These are phyloP conservation scores for Sphenodon punctatus DNA, from an alignment of 2,797 vertebrate genomes.

Conservation along the genomic window DNA sequence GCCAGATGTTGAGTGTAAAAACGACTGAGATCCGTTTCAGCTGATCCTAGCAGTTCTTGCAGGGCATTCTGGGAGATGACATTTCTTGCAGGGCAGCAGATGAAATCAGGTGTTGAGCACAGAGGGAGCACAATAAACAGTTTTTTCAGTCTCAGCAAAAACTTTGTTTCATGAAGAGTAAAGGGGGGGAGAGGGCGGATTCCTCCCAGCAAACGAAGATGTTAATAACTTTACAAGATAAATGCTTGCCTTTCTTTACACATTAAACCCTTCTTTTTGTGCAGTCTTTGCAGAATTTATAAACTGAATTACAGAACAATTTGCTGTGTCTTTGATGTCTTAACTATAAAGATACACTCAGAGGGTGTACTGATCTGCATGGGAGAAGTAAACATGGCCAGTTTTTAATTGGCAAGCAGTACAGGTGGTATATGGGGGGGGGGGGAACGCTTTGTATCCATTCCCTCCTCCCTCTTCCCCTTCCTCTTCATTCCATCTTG, in stretches of 20 bases:
- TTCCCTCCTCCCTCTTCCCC: neutral
- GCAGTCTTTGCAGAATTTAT: slow-evolving; percentile 77
- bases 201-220: slow-evolving; percentile 54
- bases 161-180: slow-evolving; percentile 73
- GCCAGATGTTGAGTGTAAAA: slow-evolving; percentile 80
- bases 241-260: slow-evolving; percentile 75
- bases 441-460: neutral
- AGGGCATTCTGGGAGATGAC: slow-evolving; percentile 75
- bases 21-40: slow-evolving; percentile 70
- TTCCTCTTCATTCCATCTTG: neutral
- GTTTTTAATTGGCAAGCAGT: slow-evolving; percentile 1
- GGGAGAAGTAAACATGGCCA: slow-evolving; percentile 54
- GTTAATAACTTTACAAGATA: slow-evolving; percentile 79
- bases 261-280: slow-evolving; percentile 79
- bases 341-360: slow-evolving; percentile 74
- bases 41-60: slow-evolving; percentile 84
- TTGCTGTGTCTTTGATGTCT: slow-evolving; percentile 80
- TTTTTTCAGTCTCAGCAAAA: slow-evolving; percentile 82
- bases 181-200: slow-evolving; percentile 7
- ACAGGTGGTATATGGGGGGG: neutral
- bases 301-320: slow-evolving; percentile 83
- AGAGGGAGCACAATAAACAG: slow-evolving; percentile 66
- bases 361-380: slow-evolving; percentile 69
- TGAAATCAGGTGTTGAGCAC: slow-evolving; percentile 82
- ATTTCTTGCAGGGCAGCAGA: slow-evolving; percentile 70